Conservation (phyloP, 2,888 invertebrate species). For the Dasysyrphus albostriatus region DNA sequence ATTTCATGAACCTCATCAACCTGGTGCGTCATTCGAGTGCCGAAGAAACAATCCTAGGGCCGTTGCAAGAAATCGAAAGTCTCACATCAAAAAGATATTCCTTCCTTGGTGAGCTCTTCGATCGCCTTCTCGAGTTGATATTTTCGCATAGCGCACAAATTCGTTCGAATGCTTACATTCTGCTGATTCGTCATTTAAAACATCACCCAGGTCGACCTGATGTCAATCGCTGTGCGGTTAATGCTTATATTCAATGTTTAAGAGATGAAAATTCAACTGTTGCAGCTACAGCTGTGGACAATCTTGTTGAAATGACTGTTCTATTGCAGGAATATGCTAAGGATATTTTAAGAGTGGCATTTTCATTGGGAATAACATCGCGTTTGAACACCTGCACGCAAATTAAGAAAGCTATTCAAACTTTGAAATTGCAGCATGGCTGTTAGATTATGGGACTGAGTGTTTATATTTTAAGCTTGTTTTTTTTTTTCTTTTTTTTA, state of each 20-base stretch:
- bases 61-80: slow-evolving; percentile 90
- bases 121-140: slow-evolving; percentile 87
- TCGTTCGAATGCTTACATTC: slow-evolving; percentile 88
- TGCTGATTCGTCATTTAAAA: slow-evolving; percentile 89
- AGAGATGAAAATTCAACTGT: slow-evolving; percentile 92
- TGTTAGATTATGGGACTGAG: slow-evolving; percentile 84
- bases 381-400: slow-evolving; percentile 90
- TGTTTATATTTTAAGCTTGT: slow-evolving; percentile 37
- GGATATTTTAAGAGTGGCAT: slow-evolving; percentile 91
- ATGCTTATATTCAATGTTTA: slow-evolving; percentile 92
- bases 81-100: slow-evolving; percentile 88
- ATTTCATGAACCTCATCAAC: slow-evolving; percentile 81
- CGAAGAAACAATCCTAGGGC: slow-evolving; percentile 86
- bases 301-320: slow-evolving; percentile 92
- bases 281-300: slow-evolving; percentile 90
- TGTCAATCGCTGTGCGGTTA: slow-evolving; percentile 87
- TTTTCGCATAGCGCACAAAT: slow-evolving; percentile 87
- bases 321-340: slow-evolving; percentile 94
- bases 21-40: slow-evolving; percentile 81
- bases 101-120: slow-evolving; percentile 87
- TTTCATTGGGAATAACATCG: slow-evolving; percentile 91
- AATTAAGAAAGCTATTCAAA: slow-evolving; percentile 91
- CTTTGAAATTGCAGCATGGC: slow-evolving; percentile 93
- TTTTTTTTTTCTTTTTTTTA: slow-evolving; percentile 11
- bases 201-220: slow-evolving; percentile 86